These are phyloP conservation scores for Anodontia alba DNA, from an alignment of 2,888 invertebrate species.

Conservation along the genomic window DNA sequence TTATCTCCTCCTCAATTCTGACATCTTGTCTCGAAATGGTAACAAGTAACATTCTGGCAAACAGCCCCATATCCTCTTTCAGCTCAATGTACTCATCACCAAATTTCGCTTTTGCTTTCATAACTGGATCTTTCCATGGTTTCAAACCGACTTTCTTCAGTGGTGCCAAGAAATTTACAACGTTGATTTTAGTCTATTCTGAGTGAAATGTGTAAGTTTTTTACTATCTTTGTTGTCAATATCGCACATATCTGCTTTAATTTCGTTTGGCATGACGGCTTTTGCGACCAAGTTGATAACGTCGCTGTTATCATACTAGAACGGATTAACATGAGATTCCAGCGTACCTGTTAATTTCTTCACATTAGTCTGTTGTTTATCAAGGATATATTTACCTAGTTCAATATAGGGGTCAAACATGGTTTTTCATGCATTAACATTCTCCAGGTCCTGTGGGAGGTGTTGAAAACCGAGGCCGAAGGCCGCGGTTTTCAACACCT, in stretches of 20 bases:
- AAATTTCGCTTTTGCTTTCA: neutral
- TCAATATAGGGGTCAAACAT: too few species aligned
- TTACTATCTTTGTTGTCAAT: neutral
- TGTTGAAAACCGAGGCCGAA: too few species aligned
- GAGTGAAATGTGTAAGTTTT: neutral
- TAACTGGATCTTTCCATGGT: neutral
- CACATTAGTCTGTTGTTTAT: neutral
- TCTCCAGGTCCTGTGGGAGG: too few species aligned
- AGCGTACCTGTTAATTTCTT: neutral
- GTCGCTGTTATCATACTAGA: neutral
- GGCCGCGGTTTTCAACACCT: too few species aligned
- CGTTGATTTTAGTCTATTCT: neutral
- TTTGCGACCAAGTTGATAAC: neutral
- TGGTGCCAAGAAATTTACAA: neutral
- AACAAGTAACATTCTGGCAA: constrained; percentile 19
- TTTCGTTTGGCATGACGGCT: neutral
- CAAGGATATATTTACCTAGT: neutral
- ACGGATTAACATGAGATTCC: neutral
- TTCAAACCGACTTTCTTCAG: neutral
- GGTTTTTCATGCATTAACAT: too few species aligned
- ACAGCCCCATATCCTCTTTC: constrained; percentile 18
- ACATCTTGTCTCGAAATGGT: neutral
- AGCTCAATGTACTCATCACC: neutral
- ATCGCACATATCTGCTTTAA: neutral
- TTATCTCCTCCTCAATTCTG: neutral